A percentile compares a stretch with the other conserved stretches of the same genome.
Evolutionary conservation across 1,140 invertebrate genomes (phyloP).

Genomic region (Saccostrea echinata): DNA sequence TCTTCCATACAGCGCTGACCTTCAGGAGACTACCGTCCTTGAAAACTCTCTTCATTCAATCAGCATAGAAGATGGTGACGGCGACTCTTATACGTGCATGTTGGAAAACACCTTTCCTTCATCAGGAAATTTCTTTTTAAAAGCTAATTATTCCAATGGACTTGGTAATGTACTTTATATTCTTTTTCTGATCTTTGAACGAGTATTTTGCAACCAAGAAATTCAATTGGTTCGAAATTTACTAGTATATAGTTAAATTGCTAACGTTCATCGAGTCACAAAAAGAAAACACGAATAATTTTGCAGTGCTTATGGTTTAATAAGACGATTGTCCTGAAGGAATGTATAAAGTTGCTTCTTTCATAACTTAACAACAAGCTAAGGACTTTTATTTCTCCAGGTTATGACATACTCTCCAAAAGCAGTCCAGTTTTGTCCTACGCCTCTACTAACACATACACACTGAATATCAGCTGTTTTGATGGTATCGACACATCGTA

Average conservation of each 20-base stretch:
- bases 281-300: too few relatives aligned
- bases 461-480: conserved; percentile 28
- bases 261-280: too few relatives aligned
- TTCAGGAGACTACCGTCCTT: conserved; percentile 9
- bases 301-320: too few relatives aligned
- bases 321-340: too few relatives aligned
- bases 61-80: not conserved
- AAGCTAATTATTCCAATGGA: not conserved
- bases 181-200: too few relatives aligned
- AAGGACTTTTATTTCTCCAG: not conserved
- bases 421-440: conserved; percentile 9
- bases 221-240: too few relatives aligned
- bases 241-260: too few relatives aligned
- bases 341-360: too few relatives aligned
- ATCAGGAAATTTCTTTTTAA: not conserved
- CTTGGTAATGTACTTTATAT: not conserved
- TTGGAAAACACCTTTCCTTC: not conserved
- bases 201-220: too few relatives aligned
- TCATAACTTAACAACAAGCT: too few relatives aligned
- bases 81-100: not conserved
- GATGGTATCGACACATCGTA: not conserved
- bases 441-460: not conserved
- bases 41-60: conserved; percentile 14
- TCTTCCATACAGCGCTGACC: not conserved
- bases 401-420: not conserved